These are phyloP conservation scores for Gymnoscopelus microlampas DNA, from an alignment of 2,797 vertebrate species.

Conservation along the genomic window DNA sequence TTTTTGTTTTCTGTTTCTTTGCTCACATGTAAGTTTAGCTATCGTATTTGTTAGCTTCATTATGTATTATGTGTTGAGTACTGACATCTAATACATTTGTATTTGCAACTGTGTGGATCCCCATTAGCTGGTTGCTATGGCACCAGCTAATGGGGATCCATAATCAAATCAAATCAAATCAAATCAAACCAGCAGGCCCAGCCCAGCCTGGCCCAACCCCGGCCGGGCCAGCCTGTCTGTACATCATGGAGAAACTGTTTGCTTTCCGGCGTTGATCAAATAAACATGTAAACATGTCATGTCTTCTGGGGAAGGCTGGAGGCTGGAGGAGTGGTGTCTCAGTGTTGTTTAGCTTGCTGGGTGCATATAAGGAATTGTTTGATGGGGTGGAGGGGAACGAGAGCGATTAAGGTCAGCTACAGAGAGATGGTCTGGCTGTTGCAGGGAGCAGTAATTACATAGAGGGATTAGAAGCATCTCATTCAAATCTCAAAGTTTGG, in stretches of 20 bases:
- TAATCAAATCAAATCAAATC: too few relatives aligned
- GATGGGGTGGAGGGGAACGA: slow-evolving; percentile 82
- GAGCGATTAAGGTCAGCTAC: slow-evolving; percentile 84
- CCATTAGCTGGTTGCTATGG: too few relatives aligned
- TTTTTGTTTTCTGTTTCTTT: too few relatives aligned
- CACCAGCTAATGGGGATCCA: too few relatives aligned
- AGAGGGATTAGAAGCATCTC: slow-evolving; percentile 80
- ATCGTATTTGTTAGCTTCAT: too few relatives aligned
- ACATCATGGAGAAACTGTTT: slow-evolving; percentile 76
- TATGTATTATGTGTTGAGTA: too few relatives aligned
- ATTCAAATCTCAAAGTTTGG: too few relatives aligned
- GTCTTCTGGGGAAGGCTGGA: slow-evolving; percentile 55
- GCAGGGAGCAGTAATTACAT: slow-evolving; percentile 88
- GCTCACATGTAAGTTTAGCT: too few relatives aligned
- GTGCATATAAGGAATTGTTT: slow-evolving; percentile 87
- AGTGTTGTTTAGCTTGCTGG: slow-evolving; percentile 82
- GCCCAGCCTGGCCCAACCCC: slow-evolving; percentile 18
- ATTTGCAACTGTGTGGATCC: too few relatives aligned
- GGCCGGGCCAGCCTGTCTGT: slow-evolving; percentile 71
- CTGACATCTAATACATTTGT: too few relatives aligned
- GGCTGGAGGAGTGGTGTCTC: slow-evolving; percentile 65
- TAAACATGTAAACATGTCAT: slow-evolving; percentile 68
- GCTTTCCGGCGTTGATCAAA: slow-evolving; percentile 78
- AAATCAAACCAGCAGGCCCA: slow-evolving; percentile 40
- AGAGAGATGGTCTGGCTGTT: slow-evolving; percentile 80